Conservation (phyloP, 2,797 vertebrate species). For the Sebastes vulpes region DNA sequence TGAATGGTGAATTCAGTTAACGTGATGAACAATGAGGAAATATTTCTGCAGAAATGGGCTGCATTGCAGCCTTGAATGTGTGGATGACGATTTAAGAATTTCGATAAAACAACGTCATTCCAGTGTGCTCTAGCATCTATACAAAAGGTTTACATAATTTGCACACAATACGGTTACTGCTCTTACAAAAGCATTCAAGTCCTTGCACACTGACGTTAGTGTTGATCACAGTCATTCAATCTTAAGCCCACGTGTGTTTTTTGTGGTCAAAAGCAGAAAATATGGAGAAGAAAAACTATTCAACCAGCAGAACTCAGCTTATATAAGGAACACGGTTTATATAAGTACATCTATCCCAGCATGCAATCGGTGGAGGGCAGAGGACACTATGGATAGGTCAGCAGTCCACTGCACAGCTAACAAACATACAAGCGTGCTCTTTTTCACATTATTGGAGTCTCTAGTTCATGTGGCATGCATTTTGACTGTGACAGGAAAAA, state of each 20-base stretch:
- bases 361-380: background rate
- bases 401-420: background rate
- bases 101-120: background rate
- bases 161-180: background rate
- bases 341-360: background rate
- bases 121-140: background rate
- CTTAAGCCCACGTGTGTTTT: background rate
- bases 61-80: background rate
- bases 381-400: background rate
- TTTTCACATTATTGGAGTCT: background rate
- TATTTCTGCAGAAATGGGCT: conserved; percentile 5
- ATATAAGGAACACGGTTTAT: background rate
- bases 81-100: background rate
- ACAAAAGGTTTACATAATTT: background rate
- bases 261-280: background rate
- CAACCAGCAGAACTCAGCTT: background rate
- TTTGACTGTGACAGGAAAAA: background rate
- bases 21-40: conserved; percentile 15
- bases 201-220: background rate
- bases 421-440: background rate
- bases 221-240: background rate
- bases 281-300: background rate
- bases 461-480: background rate
- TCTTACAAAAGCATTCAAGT: background rate
- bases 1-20: conserved; percentile 11